Conservation (phyloP, 2,113 vertebrate species). For the Oceanites oceanicus region DNA sequence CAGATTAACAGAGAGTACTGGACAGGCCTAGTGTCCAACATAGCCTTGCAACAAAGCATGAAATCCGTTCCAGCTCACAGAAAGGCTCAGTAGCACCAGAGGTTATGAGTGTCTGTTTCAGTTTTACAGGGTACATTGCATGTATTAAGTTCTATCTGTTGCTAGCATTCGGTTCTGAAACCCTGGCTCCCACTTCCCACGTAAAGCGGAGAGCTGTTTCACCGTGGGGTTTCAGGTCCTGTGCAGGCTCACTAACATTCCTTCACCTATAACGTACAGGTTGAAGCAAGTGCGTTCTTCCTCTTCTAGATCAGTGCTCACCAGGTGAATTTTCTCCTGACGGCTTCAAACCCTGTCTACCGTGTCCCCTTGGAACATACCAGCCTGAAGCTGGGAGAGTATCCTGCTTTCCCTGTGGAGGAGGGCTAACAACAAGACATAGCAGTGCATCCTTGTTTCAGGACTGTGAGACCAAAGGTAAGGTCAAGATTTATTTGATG, state of each 20-base stretch:
- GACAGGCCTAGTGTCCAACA: not conserved
- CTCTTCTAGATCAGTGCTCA: conserved; percentile 83
- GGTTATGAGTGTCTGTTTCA: not conserved
- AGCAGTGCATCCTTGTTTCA: conserved; percentile 83
- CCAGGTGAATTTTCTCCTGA: conserved; percentile 89
- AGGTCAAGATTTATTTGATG: not conserved
- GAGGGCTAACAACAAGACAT: conserved; percentile 85
- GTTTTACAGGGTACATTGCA: not conserved
- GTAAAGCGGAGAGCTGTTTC: not conserved
- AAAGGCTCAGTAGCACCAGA: not conserved
- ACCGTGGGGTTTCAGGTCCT: not conserved
- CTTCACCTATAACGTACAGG: not conserved
- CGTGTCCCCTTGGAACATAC: conserved; percentile 86
- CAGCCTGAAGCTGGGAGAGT: conserved; percentile 91
- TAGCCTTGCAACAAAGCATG: not conserved
- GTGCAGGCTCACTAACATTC: not conserved
- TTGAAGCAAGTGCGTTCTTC: not conserved
- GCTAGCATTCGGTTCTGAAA: not conserved
- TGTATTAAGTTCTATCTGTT: not conserved
- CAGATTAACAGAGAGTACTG: not conserved
- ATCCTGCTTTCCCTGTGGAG: conserved; percentile 89
- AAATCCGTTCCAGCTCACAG: not conserved
- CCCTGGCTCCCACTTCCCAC: not conserved
- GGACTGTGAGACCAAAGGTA: conserved; percentile 96
- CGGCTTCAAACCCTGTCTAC: conserved; percentile 88